phyloP scores from a whole-genome alignment of 2,888 invertebrate species.

The Chalcis sispes region DNA sequence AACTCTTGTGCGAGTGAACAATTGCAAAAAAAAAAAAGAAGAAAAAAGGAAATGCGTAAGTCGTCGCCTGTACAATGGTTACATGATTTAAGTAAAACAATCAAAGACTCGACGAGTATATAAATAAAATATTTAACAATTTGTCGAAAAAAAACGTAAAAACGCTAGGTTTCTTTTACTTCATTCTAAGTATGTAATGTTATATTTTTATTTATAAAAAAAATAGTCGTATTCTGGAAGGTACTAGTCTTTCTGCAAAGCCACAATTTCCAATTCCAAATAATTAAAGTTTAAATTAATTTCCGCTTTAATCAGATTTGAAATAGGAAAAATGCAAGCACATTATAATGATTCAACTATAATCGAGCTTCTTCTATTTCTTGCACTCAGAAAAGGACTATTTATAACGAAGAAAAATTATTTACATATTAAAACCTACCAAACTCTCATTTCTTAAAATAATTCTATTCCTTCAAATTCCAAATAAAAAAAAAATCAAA shows the following conservation, averaged over 20 bases:
- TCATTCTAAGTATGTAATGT: slow-evolving; percentile 32
- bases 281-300: slow-evolving; percentile 9
- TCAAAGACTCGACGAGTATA: slow-evolving; percentile 37
- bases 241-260: slow-evolving; percentile 49
- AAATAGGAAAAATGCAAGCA: slow-evolving; percentile 36
- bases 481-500: not conserved
- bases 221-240: slow-evolving; percentile 55
- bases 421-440: slow-evolving; percentile 38
- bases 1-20: slow-evolving; percentile 55
- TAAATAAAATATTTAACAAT: slow-evolving; percentile 44
- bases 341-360: slow-evolving; percentile 18
- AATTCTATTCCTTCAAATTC: slow-evolving; percentile 11
- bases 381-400: slow-evolving; percentile 51
- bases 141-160: slow-evolving; percentile 32
- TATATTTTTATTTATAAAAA: slow-evolving; percentile 49
- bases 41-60: slow-evolving; percentile 48
- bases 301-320: slow-evolving; percentile 28
- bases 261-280: slow-evolving; percentile 37
- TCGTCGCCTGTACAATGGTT: slow-evolving; percentile 48
- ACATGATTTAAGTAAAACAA: slow-evolving; percentile 40
- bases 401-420: slow-evolving; percentile 34
- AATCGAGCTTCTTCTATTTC: slow-evolving; percentile 22
- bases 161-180: slow-evolving; percentile 30
- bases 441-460: slow-evolving; percentile 24
- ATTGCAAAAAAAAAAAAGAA: slow-evolving; percentile 47